Conservation (phyloP, 2,888 invertebrate genomes). For the Tetranychus truncatus region DNA sequence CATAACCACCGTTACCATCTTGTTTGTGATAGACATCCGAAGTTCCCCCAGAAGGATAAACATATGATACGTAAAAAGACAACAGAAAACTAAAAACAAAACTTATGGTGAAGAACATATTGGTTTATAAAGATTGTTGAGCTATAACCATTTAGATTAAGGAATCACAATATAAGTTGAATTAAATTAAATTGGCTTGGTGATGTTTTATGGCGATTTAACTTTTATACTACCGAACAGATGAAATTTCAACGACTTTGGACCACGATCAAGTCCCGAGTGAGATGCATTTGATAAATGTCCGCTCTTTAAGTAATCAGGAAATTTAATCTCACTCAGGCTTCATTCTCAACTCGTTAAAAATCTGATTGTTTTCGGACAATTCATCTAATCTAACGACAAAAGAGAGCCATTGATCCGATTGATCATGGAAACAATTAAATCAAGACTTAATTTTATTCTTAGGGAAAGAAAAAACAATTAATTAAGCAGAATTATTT, state of each 20-base stretch:
- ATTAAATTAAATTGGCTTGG: background rate
- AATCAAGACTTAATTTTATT: background rate
- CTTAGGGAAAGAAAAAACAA: background rate
- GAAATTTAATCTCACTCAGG: background rate
- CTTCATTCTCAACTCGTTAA: background rate
- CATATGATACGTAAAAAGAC: background rate
- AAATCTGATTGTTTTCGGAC: background rate
- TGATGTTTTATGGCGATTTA: too few relatives aligned
- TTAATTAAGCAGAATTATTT: background rate
- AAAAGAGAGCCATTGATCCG: background rate
- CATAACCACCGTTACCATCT: constrained; percentile 1
- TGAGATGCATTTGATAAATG: background rate
- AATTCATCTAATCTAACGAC: background rate
- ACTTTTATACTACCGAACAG: too few relatives aligned
- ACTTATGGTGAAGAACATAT: background rate
- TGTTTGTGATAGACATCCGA: background rate
- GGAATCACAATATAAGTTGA: background rate
- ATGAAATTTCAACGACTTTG: too few relatives aligned
- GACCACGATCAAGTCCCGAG: too few relatives aligned
- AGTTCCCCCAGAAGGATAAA: background rate
- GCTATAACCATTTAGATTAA: background rate
- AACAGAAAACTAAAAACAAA: background rate
- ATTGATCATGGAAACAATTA: background rate
- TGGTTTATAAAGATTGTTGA: background rate
- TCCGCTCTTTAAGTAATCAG: background rate